A percentile compares a stretch with the other conserved stretches of the same genome.
These are phyloP conservation scores for Blennius ocellaris DNA, from an alignment of 2,113 vertebrate species.

Conservation along the genomic window DNA sequence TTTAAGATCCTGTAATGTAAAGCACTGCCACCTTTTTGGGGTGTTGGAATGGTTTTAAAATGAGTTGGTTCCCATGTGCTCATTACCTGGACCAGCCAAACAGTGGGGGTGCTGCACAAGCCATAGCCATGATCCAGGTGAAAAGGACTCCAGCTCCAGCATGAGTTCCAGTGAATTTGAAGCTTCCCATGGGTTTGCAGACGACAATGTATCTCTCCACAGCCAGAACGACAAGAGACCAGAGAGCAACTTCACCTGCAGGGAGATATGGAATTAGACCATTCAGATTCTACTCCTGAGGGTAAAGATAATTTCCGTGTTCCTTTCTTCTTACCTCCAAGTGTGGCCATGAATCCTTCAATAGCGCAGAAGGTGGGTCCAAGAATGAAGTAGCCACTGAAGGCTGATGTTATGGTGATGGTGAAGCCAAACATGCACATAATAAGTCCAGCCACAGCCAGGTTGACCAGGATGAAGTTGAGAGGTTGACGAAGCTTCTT, in stretches of 20 bases:
- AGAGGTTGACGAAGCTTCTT: conserved; percentile 88
- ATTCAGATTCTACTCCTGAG: too few species aligned
- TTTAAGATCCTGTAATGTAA: not conserved
- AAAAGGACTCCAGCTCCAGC: conserved; percentile 80
- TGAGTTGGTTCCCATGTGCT: not conserved
- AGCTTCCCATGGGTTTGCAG: conserved; percentile 88
- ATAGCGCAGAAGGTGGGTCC: conserved; percentile 71
- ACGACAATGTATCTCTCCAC: conserved; percentile 85
- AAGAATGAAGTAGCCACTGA: conserved; percentile 83
- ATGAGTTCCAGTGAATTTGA: conserved; percentile 81
- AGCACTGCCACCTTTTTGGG: not conserved
- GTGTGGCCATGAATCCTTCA: conserved; percentile 84
- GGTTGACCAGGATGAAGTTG: conserved; percentile 86
- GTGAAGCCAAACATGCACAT: conserved; percentile 85
- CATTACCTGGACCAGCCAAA: conserved; percentile 85
- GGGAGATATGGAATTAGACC: not conserved
- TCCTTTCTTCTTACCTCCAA: conserved; percentile 75
- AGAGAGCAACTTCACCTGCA: conserved; percentile 81
- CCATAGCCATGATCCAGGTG: conserved; percentile 84
- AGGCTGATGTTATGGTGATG: conserved; percentile 79
- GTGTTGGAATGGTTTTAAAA: not conserved
- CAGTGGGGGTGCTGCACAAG: conserved; percentile 83
- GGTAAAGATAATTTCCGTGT: too few species aligned
- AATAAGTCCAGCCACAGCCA: conserved; percentile 83
- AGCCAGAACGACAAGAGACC: conserved; percentile 86